Conservation (phyloP, 35 echinoderm and acorn worm species). For the Chiridota heheva region DNA sequence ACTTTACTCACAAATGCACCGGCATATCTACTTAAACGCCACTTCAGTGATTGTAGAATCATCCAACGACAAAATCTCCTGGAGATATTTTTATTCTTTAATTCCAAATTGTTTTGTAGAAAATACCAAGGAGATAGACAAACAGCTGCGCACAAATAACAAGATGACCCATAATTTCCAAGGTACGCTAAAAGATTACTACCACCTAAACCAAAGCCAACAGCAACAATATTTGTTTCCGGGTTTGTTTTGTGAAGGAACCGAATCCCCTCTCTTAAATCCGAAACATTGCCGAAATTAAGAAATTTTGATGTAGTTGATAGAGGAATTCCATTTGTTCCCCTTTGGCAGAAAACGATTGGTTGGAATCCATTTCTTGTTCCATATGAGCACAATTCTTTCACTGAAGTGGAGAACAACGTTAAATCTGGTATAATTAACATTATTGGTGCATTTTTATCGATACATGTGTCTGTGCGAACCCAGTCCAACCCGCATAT, state of each 20-base stretch:
- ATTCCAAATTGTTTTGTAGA: constrained; percentile 48
- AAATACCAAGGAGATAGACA: constrained; percentile 86
- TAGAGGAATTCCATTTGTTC: constrained; percentile 57
- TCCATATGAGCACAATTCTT: constrained; percentile 45
- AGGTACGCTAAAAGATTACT: constrained; percentile 74
- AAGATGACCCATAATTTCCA: constrained; percentile 88
- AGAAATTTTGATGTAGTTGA: constrained; percentile 75
- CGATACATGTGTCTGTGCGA: not conserved
- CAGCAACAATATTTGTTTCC: constrained; percentile 46
- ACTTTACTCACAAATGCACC: constrained; percentile 35
- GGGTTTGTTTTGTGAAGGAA: constrained; percentile 49
- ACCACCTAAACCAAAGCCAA: constrained; percentile 65
- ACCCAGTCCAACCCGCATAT: constrained; percentile 76
- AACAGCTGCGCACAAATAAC: constrained; percentile 65
- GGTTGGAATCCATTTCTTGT: constrained; percentile 48
- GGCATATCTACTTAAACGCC: constrained; percentile 45
- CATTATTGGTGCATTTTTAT: constrained; percentile 33
- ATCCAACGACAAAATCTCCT: constrained; percentile 64
- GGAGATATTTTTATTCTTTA: not conserved
- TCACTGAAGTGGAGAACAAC: constrained; percentile 24
- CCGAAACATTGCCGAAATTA: constrained; percentile 73
- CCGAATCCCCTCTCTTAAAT: constrained; percentile 70
- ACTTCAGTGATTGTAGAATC: constrained; percentile 67
- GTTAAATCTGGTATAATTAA: constrained; percentile 63
- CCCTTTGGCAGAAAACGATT: constrained; percentile 75